phyloP scores from a whole-genome alignment of 2,797 vertebrate genomes.

The Crypturellus tataupa region DNA sequence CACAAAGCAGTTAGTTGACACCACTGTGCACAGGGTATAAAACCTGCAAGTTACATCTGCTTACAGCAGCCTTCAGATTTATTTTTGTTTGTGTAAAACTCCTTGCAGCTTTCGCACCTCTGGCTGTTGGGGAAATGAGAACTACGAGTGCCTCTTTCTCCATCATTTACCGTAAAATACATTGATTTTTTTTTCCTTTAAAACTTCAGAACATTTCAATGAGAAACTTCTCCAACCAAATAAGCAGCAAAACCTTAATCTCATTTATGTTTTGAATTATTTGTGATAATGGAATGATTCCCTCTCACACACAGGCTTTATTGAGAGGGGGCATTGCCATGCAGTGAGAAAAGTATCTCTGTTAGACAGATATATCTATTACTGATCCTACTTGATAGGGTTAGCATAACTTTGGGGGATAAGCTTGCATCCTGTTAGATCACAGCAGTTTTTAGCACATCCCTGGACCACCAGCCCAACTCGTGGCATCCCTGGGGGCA shows the following conservation, averaged over 20 bases:
- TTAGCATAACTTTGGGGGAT: background rate
- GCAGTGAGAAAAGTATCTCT: background rate
- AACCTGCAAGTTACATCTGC: background rate
- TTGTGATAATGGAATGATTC: background rate
- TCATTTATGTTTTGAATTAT: background rate
- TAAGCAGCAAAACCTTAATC: background rate
- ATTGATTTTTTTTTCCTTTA: background rate
- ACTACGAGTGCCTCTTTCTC: rapidly evolving
- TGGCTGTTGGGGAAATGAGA: background rate
- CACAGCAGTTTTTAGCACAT: background rate
- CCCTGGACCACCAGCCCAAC: background rate
- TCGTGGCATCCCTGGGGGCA: background rate
- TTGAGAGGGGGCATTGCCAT: background rate
- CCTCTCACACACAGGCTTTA: rapidly evolving
- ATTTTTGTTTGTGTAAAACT: background rate
- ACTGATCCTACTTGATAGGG: too few relatives aligned
- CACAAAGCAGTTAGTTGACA: background rate
- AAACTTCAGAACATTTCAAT: background rate
- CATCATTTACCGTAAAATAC: background rate
- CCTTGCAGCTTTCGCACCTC: background rate
- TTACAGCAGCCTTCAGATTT: background rate
- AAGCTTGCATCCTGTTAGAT: background rate
- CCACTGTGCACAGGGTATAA: background rate
- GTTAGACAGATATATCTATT: too few relatives aligned
- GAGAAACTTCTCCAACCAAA: background rate